A percentile compares a stretch with the other conserved stretches of the same genome.
Conservation (phyloP, 2,797 vertebrate species). For the Tapirus indicus region DNA sequence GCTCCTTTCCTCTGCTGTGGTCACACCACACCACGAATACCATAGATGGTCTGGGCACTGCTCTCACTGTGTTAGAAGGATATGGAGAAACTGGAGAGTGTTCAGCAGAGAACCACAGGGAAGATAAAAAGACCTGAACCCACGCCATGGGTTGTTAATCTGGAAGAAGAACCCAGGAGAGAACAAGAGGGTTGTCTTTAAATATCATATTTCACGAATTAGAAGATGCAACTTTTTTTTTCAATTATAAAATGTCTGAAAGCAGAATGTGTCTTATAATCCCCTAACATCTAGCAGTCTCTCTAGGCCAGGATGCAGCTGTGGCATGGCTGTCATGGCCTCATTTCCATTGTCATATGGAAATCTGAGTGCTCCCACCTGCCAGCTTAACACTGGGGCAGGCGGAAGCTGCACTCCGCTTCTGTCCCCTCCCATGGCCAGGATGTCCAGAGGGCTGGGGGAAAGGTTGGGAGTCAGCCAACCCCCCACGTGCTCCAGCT, state of each 20-base stretch:
- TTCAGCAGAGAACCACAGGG: not conserved
- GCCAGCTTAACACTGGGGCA: not conserved
- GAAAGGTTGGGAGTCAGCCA: not conserved
- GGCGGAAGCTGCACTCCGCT: not conserved
- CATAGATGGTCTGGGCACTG: not conserved
- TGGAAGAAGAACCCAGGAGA: not conserved
- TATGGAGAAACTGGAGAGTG: not conserved
- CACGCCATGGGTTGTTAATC: not conserved
- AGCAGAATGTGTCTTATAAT: not conserved
- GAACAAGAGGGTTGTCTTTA: not conserved
- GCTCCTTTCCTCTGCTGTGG: not conserved
- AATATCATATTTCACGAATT: not conserved
- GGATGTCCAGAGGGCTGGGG: not conserved
- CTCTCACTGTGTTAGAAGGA: not conserved
- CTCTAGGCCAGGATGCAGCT: not conserved
- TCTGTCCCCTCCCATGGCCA: not conserved
- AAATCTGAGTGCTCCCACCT: conserved; percentile 17
- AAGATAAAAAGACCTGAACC: not conserved
- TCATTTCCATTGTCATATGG: not conserved
- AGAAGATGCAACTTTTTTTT: not conserved
- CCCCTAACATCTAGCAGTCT: not conserved
- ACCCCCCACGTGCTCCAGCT: not conserved
- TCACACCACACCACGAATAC: not conserved
- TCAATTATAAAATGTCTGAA: not conserved
- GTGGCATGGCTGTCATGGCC: not conserved